A percentile compares a stretch with the other conserved stretches of the same genome.
phyloP scores from a whole-genome alignment of 2,888 invertebrate species.

The Chloroclysta siterata region DNA sequence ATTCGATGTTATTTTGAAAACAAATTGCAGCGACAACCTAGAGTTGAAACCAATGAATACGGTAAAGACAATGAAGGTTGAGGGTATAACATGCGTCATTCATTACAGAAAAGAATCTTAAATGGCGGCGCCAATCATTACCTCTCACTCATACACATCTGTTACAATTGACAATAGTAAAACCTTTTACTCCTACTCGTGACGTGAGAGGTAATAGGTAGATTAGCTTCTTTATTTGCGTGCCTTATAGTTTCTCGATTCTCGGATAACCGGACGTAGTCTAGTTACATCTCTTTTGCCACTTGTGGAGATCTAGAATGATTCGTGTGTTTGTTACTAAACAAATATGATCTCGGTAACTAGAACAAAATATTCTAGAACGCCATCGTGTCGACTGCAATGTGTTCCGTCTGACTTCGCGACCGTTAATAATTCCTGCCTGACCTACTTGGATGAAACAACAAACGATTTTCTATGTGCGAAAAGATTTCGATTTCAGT shows the following conservation, averaged over 20 bases:
- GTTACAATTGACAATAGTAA: too few relatives aligned
- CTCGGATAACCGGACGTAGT: conserved; percentile 40
- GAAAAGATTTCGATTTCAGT: conserved; percentile 11
- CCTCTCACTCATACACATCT: too few relatives aligned
- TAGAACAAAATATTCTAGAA: conserved; percentile 48
- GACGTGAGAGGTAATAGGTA: too few relatives aligned
- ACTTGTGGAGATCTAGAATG: conserved; percentile 44
- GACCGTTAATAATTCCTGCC: conserved; percentile 51
- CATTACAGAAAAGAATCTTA: too few relatives aligned
- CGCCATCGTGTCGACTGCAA: conserved; percentile 39
- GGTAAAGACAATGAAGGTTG: conserved; percentile 26
- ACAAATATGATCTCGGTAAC: conserved; percentile 47
- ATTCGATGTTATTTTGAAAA: conserved; percentile 11
- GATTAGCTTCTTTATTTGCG: too few relatives aligned
- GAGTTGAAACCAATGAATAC: conserved; percentile 18
- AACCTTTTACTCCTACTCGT: too few relatives aligned
- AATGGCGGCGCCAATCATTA: too few relatives aligned
- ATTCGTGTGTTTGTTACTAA: conserved; percentile 47
- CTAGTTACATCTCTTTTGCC: conserved; percentile 41
- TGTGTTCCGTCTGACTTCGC: conserved; percentile 40
- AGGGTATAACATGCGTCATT: neutral
- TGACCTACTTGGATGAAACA: conserved; percentile 38
- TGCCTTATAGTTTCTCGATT: conserved; percentile 7
- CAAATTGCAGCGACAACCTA: conserved; percentile 15
- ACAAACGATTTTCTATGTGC: conserved; percentile 25